A percentile compares a stretch with the other conserved stretches of the same genome.
Conservation (phyloP, 53 echinoderm and acorn worm genomes). For the Antedon mediterranea region DNA sequence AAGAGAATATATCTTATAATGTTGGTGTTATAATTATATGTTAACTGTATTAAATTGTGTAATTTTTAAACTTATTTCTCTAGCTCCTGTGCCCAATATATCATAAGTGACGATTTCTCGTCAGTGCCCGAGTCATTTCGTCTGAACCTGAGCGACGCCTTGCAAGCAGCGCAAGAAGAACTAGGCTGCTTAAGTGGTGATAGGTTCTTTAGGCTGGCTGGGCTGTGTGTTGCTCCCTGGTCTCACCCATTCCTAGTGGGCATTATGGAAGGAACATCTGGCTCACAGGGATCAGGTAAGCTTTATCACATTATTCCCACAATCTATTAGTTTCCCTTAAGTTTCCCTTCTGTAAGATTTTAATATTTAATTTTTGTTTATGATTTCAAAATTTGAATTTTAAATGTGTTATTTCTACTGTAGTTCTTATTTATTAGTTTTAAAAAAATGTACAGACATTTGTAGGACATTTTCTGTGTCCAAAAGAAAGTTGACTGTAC, state of each 20-base stretch:
- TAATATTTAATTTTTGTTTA: no score
- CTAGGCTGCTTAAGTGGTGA: constrained; percentile 1
- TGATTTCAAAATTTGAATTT: no score
- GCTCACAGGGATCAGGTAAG: constrained; percentile 4
- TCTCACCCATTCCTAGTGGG: constrained; percentile 4
- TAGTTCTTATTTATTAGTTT: no score
- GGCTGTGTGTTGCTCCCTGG: constrained; percentile 8
- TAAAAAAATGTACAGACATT: no score
- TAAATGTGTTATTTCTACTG: no score
- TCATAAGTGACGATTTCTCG: constrained; percentile 3
- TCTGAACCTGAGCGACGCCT: neutral
- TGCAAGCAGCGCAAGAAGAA: neutral
- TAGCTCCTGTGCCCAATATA: neutral
- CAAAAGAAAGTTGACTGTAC: no score
- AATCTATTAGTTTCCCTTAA: no score
- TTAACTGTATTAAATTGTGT: no score
- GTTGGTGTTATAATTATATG: no score
- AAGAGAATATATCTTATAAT: no score
- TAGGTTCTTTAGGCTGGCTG: constrained; percentile 5
- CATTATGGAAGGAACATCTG: neutral
- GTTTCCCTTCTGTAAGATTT: no score
- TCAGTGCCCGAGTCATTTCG: neutral
- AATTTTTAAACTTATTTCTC: neutral
- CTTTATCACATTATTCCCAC: neutral
- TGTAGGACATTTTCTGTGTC: no score